Percentiles rank a stretch among this genome's conserved stretches.
These are phyloP conservation scores for Chrysotoxum bicinctum DNA, from an alignment of 2,888 invertebrate species.

Conservation along the genomic window DNA sequence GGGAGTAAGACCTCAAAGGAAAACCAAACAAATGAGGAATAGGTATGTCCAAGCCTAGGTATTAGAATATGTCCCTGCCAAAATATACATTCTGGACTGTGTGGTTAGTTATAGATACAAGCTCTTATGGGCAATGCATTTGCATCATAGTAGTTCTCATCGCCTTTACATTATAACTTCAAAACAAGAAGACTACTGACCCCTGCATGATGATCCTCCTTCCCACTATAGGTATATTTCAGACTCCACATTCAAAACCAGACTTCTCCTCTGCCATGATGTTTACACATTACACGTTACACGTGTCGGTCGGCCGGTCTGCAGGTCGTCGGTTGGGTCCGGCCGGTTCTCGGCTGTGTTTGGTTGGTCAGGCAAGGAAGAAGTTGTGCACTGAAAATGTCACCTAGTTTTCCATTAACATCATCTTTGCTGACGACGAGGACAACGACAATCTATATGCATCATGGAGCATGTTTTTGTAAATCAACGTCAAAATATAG, in stretches of 20 bases:
- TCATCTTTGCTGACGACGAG: constrained; percentile 55
- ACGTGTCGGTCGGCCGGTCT: neutral
- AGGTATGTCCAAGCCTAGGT: neutral
- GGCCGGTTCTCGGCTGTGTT: neutral
- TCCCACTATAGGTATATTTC: neutral
- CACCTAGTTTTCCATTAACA: constrained; percentile 70
- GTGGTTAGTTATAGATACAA: neutral
- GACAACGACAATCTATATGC: constrained; percentile 63
- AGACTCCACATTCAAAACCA: constrained; percentile 18
- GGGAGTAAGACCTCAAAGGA: constrained; percentile 21
- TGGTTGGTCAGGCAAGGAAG: constrained; percentile 40
- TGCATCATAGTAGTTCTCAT: constrained; percentile 44
- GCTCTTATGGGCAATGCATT: constrained; percentile 18
- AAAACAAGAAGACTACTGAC: constrained; percentile 51
- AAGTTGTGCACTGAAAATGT: constrained; percentile 65
- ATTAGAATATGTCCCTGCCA: neutral
- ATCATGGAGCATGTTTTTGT: constrained; percentile 61
- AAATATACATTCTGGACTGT: constrained; percentile 24
- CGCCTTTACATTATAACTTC: constrained; percentile 33
- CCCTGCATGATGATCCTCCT: constrained; percentile 32
- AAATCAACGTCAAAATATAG: constrained; percentile 63
- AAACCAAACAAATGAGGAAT: constrained; percentile 31
- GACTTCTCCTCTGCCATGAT: constrained; percentile 11
- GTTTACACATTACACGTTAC: constrained; percentile 40
- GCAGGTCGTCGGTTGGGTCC: neutral